Percentiles rank a stretch among this genome's conserved stretches.
Evolutionary conservation across 2,797 vertebrate genomes (phyloP).

Genomic region (Columba guinea): DNA sequence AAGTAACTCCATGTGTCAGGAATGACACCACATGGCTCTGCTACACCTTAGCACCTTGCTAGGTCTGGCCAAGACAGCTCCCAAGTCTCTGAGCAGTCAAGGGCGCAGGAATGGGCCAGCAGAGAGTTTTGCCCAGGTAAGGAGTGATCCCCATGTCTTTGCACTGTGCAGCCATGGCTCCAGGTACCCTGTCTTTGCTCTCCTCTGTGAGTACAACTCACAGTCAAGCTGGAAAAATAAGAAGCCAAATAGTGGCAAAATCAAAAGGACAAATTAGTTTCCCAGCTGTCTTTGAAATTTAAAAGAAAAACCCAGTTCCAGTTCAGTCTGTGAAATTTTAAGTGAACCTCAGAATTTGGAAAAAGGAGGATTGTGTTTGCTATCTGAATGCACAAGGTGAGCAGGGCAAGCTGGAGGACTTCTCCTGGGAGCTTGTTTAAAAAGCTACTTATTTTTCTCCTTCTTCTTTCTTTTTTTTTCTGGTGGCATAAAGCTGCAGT

Average conservation of each 20-base stretch:
- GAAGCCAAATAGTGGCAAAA: not conserved
- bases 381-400: not conserved
- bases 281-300: not conserved
- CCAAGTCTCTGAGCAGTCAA: not conserved
- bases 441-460: not conserved
- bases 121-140: not conserved
- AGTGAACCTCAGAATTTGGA: not conserved
- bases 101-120: not conserved
- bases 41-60: not conserved
- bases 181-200: not conserved
- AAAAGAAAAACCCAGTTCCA: not conserved
- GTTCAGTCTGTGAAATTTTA: not conserved
- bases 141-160: not conserved
- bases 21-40: rapidly evolving
- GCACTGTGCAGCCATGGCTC: not conserved
- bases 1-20: not conserved
- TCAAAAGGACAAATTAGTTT: not conserved
- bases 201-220: not conserved
- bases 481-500: conserved; percentile 38
- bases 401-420: not conserved
- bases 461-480: not conserved
- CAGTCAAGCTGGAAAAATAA: not conserved
- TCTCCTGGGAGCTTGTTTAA: conserved; percentile 43
- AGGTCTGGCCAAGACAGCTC: not conserved
- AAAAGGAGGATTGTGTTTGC: not conserved